phyloP scores from a whole-genome alignment of 2,888 invertebrate species.

The Cephus pulcher region DNA sequence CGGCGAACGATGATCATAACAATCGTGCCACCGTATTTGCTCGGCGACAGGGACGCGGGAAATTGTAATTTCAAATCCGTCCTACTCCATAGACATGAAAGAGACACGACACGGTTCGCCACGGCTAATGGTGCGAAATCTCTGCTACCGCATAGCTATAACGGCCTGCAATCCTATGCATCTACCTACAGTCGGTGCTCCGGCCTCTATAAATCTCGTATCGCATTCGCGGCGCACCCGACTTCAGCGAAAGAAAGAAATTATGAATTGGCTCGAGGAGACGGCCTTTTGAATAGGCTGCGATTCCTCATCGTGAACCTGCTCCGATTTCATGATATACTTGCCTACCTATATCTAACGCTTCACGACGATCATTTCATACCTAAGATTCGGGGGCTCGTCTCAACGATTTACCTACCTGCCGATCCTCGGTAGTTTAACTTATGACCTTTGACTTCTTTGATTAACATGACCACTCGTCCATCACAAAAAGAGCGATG shows the following conservation, averaged over 20 bases:
- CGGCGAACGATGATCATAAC: slow-evolving; percentile 29
- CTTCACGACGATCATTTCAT: background rate
- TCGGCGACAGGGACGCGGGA: slow-evolving; percentile 18
- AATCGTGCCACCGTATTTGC: slow-evolving; percentile 30
- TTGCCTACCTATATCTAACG: background rate
- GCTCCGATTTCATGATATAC: background rate
- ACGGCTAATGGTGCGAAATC: slow-evolving; percentile 35
- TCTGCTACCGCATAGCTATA: slow-evolving; percentile 14
- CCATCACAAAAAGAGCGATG: background rate
- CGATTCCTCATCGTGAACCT: background rate
- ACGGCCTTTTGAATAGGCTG: background rate
- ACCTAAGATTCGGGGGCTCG: background rate
- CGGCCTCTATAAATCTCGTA: background rate
- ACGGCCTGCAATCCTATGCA: background rate
- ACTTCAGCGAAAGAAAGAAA: background rate
- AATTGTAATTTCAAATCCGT: slow-evolving; percentile 51
- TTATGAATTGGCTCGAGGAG: background rate
- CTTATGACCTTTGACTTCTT: background rate
- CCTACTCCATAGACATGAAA: slow-evolving; percentile 36
- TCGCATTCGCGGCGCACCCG: background rate
- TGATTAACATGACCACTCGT: background rate
- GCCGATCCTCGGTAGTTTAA: background rate
- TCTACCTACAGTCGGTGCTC: background rate
- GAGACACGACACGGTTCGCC: slow-evolving; percentile 28
- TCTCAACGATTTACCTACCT: background rate